Evolutionary conservation across 2,888 invertebrate species (phyloP).

Genomic region (Clitarchus hookeri): DNA sequence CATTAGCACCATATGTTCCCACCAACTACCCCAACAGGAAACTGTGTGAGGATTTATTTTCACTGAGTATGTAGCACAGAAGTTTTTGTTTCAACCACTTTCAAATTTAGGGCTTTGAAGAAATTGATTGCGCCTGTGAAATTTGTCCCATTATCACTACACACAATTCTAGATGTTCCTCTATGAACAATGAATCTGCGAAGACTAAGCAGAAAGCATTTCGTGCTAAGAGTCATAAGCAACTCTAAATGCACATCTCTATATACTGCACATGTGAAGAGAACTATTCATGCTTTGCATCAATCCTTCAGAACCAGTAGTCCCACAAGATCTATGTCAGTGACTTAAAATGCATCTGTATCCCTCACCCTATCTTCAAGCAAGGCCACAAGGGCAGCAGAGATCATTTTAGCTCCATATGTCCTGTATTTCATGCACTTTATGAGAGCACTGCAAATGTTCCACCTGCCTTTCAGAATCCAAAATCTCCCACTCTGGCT

Average conservation of each 20-base stretch:
- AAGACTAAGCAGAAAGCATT: conserved; percentile 48
- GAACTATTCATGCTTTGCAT: conserved; percentile 48
- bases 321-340: conserved; percentile 51
- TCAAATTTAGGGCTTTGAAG: conserved; percentile 48
- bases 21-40: conserved; percentile 55
- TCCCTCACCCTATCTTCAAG: conserved; percentile 47
- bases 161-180: conserved; percentile 49
- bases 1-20: conserved; percentile 52
- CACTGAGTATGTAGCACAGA: not conserved
- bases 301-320: conserved; percentile 47
- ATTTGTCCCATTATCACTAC: conserved; percentile 52
- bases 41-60: conserved; percentile 50
- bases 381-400: conserved; percentile 38
- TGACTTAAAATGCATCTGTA: conserved; percentile 47
- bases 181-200: conserved; percentile 49
- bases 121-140: conserved; percentile 51
- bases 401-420: not conserved
- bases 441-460: no score
- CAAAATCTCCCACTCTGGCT: no score
- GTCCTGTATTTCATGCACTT: conserved; percentile 2
- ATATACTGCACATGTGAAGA: conserved; percentile 53
- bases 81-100: not conserved
- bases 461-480: no score
- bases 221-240: conserved; percentile 46
- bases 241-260: conserved; percentile 52